A percentile compares a stretch with the other conserved stretches of the same genome.
Conservation (phyloP, 1,140 invertebrate genomes). For the Heterodera carotae region DNA sequence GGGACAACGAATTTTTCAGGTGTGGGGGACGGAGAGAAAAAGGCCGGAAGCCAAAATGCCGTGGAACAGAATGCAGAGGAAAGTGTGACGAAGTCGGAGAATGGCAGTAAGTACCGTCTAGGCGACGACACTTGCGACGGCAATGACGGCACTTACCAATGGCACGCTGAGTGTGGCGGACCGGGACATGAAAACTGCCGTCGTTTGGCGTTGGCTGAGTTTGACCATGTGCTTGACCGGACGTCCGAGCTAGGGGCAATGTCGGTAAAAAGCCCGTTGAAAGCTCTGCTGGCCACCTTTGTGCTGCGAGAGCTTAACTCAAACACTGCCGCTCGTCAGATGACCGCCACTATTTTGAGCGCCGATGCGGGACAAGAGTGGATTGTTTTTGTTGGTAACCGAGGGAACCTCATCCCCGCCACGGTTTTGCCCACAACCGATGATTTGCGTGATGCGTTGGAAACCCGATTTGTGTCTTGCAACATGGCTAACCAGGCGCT, state of each 20-base stretch:
- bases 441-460: neutral
- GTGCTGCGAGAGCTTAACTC: neutral
- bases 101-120: neutral
- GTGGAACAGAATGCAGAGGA: neutral
- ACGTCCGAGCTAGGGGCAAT: neutral
- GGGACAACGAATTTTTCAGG: neutral
- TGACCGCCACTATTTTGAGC: neutral
- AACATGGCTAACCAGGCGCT: neutral
- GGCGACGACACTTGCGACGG: neutral
- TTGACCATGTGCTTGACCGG: neutral
- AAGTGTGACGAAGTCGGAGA: neutral
- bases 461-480: neutral
- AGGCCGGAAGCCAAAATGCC: no score
- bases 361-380: conserved; percentile 4
- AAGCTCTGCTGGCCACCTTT: neutral
- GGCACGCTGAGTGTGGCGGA: neutral
- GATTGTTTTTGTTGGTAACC: neutral
- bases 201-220: neutral
- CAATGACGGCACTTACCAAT: neutral
- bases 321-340: neutral
- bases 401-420: neutral
- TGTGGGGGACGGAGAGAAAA: neutral
- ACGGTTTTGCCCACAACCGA: neutral
- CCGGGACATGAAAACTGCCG: neutral
- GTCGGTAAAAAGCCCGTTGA: neutral